A percentile compares a stretch with the other conserved stretches of the same genome.
Conservation (phyloP, 2,797 vertebrate species). For the Sphenopsis melanotis region DNA sequence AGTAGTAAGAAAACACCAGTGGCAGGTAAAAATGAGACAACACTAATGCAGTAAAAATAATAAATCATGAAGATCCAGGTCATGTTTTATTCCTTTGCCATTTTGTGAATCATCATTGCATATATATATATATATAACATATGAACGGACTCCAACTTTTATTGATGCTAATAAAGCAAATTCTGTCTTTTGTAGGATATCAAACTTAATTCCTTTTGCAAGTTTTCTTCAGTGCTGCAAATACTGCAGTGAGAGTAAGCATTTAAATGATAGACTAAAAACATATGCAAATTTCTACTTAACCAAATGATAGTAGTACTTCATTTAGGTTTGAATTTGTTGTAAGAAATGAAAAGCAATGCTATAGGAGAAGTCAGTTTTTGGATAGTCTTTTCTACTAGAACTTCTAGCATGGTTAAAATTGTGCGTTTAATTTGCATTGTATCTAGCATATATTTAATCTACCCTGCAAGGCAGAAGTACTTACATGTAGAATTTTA, state of each 20-base stretch:
- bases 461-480: background rate
- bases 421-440: background rate
- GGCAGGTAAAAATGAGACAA: background rate
- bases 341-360: background rate
- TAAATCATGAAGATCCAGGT: background rate
- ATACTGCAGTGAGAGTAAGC: background rate
- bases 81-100: background rate
- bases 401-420: background rate
- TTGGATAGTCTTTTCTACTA: background rate
- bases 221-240: background rate
- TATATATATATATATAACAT: too few relatives aligned
- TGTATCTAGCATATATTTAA: background rate
- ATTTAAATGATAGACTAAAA: background rate
- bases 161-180: background rate
- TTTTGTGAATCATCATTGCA: background rate
- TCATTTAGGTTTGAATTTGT: background rate
- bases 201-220: background rate
- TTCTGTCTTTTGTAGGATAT: background rate
- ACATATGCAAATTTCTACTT: background rate
- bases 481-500: background rate
- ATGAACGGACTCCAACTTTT: background rate
- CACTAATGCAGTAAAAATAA: background rate
- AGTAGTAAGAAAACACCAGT: background rate
- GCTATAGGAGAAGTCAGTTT: background rate
- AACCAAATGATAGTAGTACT: background rate